Base-by-base conservation (phyloP, 2,797 vertebrate species). In the Eleutherodactylus coqui region DNA sequence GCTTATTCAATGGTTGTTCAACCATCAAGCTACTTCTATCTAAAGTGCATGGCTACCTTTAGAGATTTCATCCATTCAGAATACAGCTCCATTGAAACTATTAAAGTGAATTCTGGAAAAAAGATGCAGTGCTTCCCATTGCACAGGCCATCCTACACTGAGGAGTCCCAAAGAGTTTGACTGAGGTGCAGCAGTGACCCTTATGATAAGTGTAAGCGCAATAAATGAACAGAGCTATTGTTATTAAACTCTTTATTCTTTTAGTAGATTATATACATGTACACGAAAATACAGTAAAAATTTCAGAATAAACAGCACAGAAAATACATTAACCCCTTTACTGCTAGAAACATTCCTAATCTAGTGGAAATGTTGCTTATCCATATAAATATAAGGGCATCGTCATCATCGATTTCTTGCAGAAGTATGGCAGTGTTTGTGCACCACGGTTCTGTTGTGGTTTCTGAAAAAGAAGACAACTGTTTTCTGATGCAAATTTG, bases 231-330 rank as follows among this genome's bases (percentile, higher is more conserved):
- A 32, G 1, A 17, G 34, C 24, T 16, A 29, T 49, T 81, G 29
- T 81, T 69, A 47, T 29, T 81, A 32, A 67, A 45, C 14, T 24
- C n/a, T 79, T 79, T 79, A 60, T 29, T 36, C 29, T 60, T 82
- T 82, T 82, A 69, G 16, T 53, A 53, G 29, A 38, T 19, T 70
- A 82, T 82, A 82, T 82, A 69, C 60, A 49, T 34, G 49, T 11
- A 51, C 67, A 83, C 81, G 53, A 83, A 83, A 75, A 75, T 60
- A 83, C 67, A 60, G 34, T 83, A 73, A 60, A 83, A 75, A 83
- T n/a, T 83, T 43, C 51, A 73, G 13, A 24, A 21, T 32, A 5
- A 60, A 55, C n/a, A 21, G 34, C 51, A 73, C 69, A 75, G 34
- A 32, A 72, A 72, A 43, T 29, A 82, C 36, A 43, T 73, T 73